Conservation (phyloP, 1,140 invertebrate species). For the Penaeus japonicus region DNA sequence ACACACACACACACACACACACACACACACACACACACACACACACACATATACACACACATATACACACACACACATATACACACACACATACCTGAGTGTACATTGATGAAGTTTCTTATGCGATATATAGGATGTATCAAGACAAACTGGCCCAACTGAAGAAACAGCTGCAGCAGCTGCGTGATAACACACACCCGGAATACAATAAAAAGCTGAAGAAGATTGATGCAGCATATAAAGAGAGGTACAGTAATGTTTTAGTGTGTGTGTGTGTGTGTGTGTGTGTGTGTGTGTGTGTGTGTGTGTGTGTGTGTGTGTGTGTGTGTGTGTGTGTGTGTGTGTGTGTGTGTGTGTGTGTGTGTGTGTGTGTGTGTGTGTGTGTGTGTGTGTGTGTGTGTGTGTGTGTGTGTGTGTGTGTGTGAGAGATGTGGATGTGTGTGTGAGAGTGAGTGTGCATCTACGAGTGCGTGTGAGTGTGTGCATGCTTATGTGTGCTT, state of each 20-base stretch:
- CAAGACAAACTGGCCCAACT: conserved; percentile 89
- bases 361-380: too few species aligned
- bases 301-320: background rate
- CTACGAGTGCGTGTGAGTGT: background rate
- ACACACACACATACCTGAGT: background rate
- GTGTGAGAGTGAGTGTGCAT: too few species aligned
- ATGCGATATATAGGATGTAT: conserved; percentile 77
- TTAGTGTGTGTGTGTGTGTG: too few species aligned
- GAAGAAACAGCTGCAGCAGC: conserved; percentile 88
- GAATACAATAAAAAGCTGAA: conserved; percentile 85
- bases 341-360: too few species aligned
- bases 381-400: too few species aligned
- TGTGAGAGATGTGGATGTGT: too few species aligned
- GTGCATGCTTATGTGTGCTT: too few species aligned
- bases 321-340: background rate
- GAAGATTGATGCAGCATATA: conserved; percentile 81
- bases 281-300: too few species aligned
- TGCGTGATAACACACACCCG: conserved; percentile 85
- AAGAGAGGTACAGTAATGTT: conserved; percentile 69
- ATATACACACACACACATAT: background rate
- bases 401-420: too few species aligned
- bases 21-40: too few species aligned
- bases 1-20: too few species aligned
- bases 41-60: background rate
- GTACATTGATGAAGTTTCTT: conserved; percentile 3